Evolutionary conservation across 2,888 invertebrate genomes (phyloP), one percentile per base, ranked within the genome.

Genomic region (Mayetiola destructor): DNA sequence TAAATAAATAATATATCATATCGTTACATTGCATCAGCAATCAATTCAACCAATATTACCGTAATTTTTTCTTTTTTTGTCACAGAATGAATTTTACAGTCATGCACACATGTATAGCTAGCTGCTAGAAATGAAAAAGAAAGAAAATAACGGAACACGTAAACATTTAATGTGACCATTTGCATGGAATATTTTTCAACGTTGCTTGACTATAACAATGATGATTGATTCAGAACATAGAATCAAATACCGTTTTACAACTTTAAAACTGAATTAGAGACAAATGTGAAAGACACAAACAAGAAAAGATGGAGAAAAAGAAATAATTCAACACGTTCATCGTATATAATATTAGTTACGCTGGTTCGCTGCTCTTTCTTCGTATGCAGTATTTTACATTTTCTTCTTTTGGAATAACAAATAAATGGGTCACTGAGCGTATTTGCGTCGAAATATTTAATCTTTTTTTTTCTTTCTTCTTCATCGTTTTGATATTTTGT

Each of bases 221-320:
- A 27, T 48, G 48, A 48, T 48, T 48, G 48, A 48, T 48, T 48
- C 48, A 48, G 48, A 48, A 48, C 48, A 27, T 18, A 23, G 23
- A 42, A 42, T 23, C 23, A 23, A 23, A 42, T 23, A 42, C 5
- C 48, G 27, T n/a, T n/a, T n/a, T n/a, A n/a, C n/a, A n/a, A n/a
- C n/a, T n/a, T n/a, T n/a, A n/a, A 48, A 48, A 23, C 23, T 23
- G 21, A n/a, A n/a, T n/a, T n/a, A 21, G 48, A 23, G 27, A n/a
- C 48, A 27, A 48, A 48, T n/a, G 5, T 27, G 10, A 21, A 20
- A 3, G n/a, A 21, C 10, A 40, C 3, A 21, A 21, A 40, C 5
- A n/a, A n/a, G 12, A 40, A 1, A 40, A 20, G 21, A 40, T 10
- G 8, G 23, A 20, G 4, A 27, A 8, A 23, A 48, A 48, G 14